Conservation (phyloP, 2,888 invertebrate species). For the Holacanthella duospinosa region DNA sequence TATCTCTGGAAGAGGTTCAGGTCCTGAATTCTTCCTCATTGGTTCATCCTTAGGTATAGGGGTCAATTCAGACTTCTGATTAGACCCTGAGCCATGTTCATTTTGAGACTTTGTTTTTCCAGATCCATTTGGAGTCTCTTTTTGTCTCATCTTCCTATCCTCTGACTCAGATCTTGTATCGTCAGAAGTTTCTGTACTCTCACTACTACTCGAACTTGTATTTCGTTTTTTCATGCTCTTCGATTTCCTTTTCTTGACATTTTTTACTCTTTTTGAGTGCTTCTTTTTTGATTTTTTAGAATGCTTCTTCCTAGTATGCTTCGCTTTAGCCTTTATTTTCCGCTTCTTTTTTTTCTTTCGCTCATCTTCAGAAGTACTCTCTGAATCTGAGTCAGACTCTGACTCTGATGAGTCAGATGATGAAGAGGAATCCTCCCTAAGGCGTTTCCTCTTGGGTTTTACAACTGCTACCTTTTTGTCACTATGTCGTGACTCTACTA, state of each 20-base stretch:
- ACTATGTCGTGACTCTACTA: background rate
- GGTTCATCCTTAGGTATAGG: background rate
- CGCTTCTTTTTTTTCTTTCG: background rate
- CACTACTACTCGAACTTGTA: background rate
- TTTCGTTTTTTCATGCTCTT: background rate
- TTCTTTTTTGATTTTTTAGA: background rate
- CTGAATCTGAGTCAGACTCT: background rate
- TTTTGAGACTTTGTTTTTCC: background rate
- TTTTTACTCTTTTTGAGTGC: background rate
- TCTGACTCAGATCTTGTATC: background rate
- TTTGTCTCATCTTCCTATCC: background rate
- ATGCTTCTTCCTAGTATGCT: background rate
- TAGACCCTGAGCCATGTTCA: background rate
- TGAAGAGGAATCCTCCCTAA: background rate
- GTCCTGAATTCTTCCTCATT: background rate
- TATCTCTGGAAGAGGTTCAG: background rate
- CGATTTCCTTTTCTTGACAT: background rate
- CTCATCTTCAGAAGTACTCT: background rate
- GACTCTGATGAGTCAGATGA: background rate
- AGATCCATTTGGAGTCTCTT: background rate
- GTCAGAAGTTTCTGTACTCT: background rate
- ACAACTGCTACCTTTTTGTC: background rate
- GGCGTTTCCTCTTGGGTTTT: background rate
- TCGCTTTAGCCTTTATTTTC: too few species aligned
- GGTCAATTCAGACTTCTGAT: background rate